Evolutionary conservation across 2,797 vertebrate species (phyloP).

Genomic region (Clarias platycephalus): DNA sequence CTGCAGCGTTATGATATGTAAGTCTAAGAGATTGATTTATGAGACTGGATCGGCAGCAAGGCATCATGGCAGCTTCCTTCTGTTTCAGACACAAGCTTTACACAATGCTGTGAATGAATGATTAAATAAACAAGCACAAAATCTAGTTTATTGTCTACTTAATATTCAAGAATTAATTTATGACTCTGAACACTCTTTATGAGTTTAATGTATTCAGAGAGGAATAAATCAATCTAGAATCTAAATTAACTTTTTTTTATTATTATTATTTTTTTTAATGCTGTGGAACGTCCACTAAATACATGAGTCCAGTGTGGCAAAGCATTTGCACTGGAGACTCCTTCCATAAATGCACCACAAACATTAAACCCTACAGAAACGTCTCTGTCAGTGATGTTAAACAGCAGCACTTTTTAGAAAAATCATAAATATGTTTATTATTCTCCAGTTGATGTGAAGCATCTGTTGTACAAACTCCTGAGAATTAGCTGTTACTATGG

Average conservation of each 20-base stretch:
- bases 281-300: neutral
- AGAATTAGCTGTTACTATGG: conserved; percentile 14
- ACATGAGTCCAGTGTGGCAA: neutral
- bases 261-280: neutral
- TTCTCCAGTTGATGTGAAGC: neutral
- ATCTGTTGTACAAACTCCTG: neutral
- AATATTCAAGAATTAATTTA: neutral
- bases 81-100: neutral
- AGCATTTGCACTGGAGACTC: neutral
- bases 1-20: neutral
- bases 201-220: neutral
- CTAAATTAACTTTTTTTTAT: neutral
- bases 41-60: neutral
- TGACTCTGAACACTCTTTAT: neutral
- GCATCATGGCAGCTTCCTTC: neutral
- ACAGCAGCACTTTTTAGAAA: neutral
- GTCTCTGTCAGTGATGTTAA: neutral
- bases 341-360: neutral
- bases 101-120: neutral
- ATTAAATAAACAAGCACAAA: neutral
- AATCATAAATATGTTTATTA: neutral
- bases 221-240: neutral
- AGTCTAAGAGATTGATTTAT: neutral
- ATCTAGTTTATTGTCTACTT: neutral
- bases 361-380: neutral